phyloP scores from a whole-genome alignment of 2,888 invertebrate species.

The Argyra leucocephala region DNA sequence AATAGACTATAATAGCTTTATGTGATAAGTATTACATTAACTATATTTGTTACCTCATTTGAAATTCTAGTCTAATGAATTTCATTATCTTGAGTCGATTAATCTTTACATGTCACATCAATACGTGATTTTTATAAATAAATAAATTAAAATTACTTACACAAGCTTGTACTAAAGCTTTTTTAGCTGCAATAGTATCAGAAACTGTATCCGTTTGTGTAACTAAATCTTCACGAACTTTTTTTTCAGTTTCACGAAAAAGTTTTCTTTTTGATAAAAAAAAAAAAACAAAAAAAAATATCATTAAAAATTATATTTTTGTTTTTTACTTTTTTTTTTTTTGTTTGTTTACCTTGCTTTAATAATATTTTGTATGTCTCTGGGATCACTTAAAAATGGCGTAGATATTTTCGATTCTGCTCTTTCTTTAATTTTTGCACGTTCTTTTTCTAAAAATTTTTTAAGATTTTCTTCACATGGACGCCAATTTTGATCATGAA shows the following conservation, averaged over 20 bases:
- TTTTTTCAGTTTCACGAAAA: conserved; percentile 37
- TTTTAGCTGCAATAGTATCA: conserved; percentile 20
- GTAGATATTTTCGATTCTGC: conserved; percentile 30
- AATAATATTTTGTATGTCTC: conserved; percentile 35
- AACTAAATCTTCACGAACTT: conserved; percentile 33
- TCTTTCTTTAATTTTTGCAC: conserved; percentile 37
- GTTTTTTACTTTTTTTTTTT: neutral
- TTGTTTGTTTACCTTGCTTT: conserved; percentile 39
- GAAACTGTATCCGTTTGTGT: conserved; percentile 18
- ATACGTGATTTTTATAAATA: conserved; percentile 12
- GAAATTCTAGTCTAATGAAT: conserved; percentile 13
- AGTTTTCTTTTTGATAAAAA: too few relatives aligned
- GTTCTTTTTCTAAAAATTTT: conserved; percentile 37
- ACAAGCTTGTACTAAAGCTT: conserved; percentile 23
- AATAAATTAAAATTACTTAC: conserved; percentile 11
- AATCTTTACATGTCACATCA: neutral
- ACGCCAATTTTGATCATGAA: conserved; percentile 39
- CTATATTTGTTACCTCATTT: too few relatives aligned
- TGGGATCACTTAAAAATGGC: conserved; percentile 35
- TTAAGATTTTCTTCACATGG: conserved; percentile 38
- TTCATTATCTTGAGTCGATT: neutral
- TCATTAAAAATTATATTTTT: conserved; percentile 8
- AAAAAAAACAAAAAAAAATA: too few relatives aligned
- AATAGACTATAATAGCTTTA: too few relatives aligned
- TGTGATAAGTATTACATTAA: too few relatives aligned